phyloP scores from a whole-genome alignment of 2,888 invertebrate genomes.

The Andrena chrysosceles region DNA sequence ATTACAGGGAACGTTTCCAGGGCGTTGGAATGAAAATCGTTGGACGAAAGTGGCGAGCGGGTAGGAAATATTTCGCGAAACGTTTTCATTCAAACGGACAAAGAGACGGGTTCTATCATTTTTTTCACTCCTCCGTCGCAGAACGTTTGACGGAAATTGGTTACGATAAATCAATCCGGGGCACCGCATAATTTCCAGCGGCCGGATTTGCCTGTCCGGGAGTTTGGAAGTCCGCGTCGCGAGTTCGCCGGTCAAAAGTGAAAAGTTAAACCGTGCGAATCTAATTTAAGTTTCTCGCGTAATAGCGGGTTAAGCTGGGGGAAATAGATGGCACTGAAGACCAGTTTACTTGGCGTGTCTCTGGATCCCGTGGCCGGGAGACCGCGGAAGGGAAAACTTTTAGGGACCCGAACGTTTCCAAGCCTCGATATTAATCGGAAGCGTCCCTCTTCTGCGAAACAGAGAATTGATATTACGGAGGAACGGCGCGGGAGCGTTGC shows the following conservation, averaged over 20 bases:
- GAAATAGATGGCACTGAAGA: constrained; percentile 19
- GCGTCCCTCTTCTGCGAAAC: not conserved
- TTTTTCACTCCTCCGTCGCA: not conserved
- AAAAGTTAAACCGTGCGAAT: constrained; percentile 59
- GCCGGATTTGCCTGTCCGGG: constrained; percentile 10
- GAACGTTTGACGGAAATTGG: constrained; percentile 21
- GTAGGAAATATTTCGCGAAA: not conserved
- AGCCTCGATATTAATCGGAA: not conserved
- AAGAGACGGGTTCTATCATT: not conserved
- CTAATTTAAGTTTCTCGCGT: constrained; percentile 60
- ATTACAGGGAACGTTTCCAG: not conserved
- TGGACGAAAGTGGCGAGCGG: not conserved
- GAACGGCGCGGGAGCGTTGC: not conserved
- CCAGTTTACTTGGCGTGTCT: constrained; percentile 9
- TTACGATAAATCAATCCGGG: constrained; percentile 41
- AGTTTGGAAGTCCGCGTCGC: constrained; percentile 27
- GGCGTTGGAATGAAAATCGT: not conserved
- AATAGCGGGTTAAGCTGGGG: constrained; percentile 21
- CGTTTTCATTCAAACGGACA: not conserved
- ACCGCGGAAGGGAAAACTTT: not conserved
- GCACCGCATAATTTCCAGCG: constrained; percentile 31
- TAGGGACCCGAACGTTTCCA: not conserved
- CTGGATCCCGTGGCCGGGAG: not conserved
- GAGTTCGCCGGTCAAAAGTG: constrained; percentile 45
- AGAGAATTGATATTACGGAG: not conserved